phyloP scores from a whole-genome alignment of 2,888 invertebrate species.

The Andrena minutula region DNA sequence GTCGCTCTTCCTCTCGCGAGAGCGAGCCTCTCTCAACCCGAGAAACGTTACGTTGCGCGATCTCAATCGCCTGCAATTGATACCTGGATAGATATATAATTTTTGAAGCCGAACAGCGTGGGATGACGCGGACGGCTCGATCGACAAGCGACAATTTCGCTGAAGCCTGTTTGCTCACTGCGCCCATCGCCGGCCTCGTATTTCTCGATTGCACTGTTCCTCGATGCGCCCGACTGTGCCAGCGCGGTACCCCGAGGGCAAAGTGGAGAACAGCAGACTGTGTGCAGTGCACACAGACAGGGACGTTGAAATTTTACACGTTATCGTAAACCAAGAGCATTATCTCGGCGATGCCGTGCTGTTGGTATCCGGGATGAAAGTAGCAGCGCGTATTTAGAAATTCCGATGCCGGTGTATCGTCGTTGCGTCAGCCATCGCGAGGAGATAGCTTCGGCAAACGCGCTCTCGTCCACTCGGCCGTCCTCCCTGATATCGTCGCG shows the following conservation, averaged over 20 bases:
- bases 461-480: conserved; percentile 43
- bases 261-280: background rate
- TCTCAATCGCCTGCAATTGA: conserved; percentile 1
- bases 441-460: conserved; percentile 25
- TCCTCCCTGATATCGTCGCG: conserved; percentile 44
- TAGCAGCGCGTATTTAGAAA: conserved; percentile 53
- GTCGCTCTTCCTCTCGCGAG: conserved; percentile 25
- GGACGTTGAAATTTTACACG: conserved; percentile 43
- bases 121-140: background rate
- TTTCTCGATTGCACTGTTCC: background rate
- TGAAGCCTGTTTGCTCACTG: conserved; percentile 29
- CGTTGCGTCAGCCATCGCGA: conserved; percentile 44
- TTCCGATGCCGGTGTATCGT: conserved; percentile 48
- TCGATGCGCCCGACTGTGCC: background rate
- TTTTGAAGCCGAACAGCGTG: conserved; percentile 34
- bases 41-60: conserved; percentile 30
- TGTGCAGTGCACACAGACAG: background rate
- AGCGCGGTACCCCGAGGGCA: conserved; percentile 25
- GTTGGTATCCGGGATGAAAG: conserved; percentile 50
- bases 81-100: conserved; percentile 32
- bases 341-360: conserved; percentile 38
- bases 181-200: conserved; percentile 2
- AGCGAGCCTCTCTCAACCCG: conserved; percentile 39
- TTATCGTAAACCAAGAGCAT: conserved; percentile 29
- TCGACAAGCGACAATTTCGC: conserved; percentile 5